Base-by-base conservation (phyloP, 2,888 invertebrate genomes). In the Nasonia oneida region DNA sequence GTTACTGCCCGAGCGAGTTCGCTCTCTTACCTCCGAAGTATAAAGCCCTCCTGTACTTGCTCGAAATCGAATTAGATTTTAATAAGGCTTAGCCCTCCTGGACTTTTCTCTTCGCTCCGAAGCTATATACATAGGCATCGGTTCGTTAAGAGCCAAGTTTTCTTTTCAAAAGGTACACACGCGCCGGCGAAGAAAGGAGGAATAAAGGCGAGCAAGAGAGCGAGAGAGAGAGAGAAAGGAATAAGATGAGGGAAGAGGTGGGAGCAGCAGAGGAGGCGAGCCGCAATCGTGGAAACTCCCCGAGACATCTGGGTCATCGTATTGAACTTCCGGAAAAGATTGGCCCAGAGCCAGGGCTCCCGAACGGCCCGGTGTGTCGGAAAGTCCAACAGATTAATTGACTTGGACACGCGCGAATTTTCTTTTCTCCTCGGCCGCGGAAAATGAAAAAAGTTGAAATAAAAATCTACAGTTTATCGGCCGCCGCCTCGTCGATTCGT, bases 361-460 rank as follows among this genome's bases (percentile, higher is more conserved):
- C 64, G 80, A 84, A 73, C 57, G 37, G 10, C 53, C 23, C 47
- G 18, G n/a, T 42, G 33, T 47, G 42, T 53, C 89, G 88, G 87
- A 88, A 88, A 88, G 88, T 87, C 86, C 88, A 88, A 82, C 89
- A 88, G 89, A 91, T 91, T 90, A 91, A 91, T 91, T 90, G 90
- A 89, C 89, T 89, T 89, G 85, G 88, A 89, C 86, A 81, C 88
- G 88, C 87, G 87, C 87, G 87, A 88, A 88, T 88, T 88, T 87
- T 88, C 86, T 89, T 85, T 87, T 77, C 50, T 5, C 14, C 6
- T 2, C 67, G 3, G 8, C 10, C 70, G 67, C 23, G 70, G 78
- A 70, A 84, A 83, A 85, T 87, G 85, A 87, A 87, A 85, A 85
- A 79, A 83, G 76, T 83, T 77, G n/a, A 53, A 78, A 74, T 50